These are phyloP conservation scores for Drosophila anceps DNA, from an alignment of 2,888 invertebrate species.

Conservation along the genomic window DNA sequence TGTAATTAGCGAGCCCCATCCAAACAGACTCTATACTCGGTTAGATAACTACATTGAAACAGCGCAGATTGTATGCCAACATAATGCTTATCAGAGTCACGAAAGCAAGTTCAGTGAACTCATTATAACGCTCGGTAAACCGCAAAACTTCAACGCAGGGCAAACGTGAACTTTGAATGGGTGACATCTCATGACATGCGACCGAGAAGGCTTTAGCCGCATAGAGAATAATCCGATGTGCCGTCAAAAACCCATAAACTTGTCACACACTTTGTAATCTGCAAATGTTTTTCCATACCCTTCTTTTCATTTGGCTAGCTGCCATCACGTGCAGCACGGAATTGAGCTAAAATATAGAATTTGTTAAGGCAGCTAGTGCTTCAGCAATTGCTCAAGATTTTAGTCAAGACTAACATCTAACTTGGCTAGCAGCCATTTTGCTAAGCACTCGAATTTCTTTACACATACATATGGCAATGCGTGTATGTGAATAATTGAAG, in stretches of 20 bases:
- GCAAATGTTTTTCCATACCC: constrained; percentile 34
- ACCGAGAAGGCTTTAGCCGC: constrained; percentile 14
- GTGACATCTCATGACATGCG: constrained; percentile 58
- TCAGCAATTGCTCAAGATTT: constrained; percentile 13
- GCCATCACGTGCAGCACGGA: constrained; percentile 58
- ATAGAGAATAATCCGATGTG: constrained; percentile 44
- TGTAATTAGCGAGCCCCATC: constrained; percentile 23
- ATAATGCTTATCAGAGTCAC: constrained; percentile 49
- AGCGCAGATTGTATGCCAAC: neutral
- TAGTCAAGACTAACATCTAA: constrained; percentile 20
- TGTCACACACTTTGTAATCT: constrained; percentile 76
- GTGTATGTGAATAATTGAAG: neutral
- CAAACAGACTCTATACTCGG: constrained; percentile 1
- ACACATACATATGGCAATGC: neutral
- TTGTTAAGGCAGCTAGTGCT: constrained; percentile 39
- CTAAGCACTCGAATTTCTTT: neutral
- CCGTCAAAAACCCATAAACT: constrained; percentile 76
- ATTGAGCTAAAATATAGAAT: constrained; percentile 47
- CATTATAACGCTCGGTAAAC: constrained; percentile 55
- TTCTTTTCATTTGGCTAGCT: constrained; percentile 44
- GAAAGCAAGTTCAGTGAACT: constrained; percentile 69
- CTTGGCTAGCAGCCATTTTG: constrained; percentile 7
- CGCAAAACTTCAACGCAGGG: constrained; percentile 38
- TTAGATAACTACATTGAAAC: constrained; percentile 17
- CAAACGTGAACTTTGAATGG: constrained; percentile 48